A percentile compares a stretch with the other conserved stretches of the same genome.
phyloP scores from a whole-genome alignment of 2,113 vertebrate species.

The Callochromis pleurospilus region DNA sequence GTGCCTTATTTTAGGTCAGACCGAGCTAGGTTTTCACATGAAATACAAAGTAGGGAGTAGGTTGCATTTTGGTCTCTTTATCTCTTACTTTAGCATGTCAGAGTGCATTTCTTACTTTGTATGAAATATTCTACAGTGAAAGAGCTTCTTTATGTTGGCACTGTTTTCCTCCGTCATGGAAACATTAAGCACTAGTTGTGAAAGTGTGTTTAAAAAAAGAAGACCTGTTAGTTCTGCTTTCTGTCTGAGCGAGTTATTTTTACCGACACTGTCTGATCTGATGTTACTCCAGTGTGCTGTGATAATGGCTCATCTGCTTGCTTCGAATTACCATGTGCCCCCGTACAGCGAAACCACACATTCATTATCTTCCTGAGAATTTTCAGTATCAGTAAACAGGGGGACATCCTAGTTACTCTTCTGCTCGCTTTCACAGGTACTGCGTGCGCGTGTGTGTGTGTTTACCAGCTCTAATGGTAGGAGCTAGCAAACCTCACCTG shows the following conservation, averaged over 20 bases:
- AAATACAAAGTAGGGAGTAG: neutral
- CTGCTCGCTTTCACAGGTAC: neutral
- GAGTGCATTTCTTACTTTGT: neutral
- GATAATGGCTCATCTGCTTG: neutral
- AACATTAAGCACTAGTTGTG: slow-evolving; percentile 43
- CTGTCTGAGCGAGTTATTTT: slow-evolving; percentile 39
- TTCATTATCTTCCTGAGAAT: neutral
- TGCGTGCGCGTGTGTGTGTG: neutral
- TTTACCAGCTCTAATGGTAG: slow-evolving; percentile 53
- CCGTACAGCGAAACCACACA: neutral
- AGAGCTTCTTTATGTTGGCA: neutral
- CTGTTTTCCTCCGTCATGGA: slow-evolving; percentile 37
- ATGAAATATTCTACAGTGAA: neutral
- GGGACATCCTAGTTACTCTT: neutral
- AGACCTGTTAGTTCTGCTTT: slow-evolving; percentile 52
- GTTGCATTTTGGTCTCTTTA: neutral
- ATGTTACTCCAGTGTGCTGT: neutral
- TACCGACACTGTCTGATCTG: neutral
- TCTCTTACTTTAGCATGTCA: neutral
- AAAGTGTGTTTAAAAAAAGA: slow-evolving; percentile 51
- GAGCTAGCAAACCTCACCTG: slow-evolving; percentile 35
- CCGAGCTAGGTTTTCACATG: neutral
- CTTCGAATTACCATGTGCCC: neutral
- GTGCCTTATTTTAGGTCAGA: neutral
- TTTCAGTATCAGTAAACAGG: neutral